These are phyloP conservation scores for Limnephilus lunatus DNA, from an alignment of 2,888 invertebrate species.

Conservation along the genomic window DNA sequence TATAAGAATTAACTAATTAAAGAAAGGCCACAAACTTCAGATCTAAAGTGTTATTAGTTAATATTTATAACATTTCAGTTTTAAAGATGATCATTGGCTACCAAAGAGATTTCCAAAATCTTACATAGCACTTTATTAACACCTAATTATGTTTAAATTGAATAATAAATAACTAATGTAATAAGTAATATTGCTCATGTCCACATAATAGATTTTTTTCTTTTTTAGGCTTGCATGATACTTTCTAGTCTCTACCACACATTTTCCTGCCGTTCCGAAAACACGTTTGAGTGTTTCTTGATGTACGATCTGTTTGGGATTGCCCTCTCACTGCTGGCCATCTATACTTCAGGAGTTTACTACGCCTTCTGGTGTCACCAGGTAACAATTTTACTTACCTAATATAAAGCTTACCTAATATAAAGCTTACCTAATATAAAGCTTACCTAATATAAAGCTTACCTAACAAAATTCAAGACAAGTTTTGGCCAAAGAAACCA, in stretches of 20 bases:
- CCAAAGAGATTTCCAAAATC: not conserved
- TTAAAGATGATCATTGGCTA: not conserved
- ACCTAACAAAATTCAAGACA: too few relatives aligned
- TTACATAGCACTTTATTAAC: too few relatives aligned
- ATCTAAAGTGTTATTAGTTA: not conserved
- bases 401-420: not conserved
- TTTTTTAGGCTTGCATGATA: constrained; percentile 92
- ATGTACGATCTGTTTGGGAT: constrained; percentile 96
- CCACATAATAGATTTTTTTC: constrained; percentile 55
- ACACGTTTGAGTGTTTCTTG: constrained; percentile 90
- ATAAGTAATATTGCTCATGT: not conserved
- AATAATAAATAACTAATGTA: not conserved
- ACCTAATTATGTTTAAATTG: not conserved
- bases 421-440: too few relatives aligned
- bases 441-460: too few relatives aligned
- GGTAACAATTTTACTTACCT: constrained; percentile 75
- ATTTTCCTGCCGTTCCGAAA: constrained; percentile 94
- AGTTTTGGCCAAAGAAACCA: too few relatives aligned
- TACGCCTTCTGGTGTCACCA: constrained; percentile 97
- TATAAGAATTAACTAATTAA: too few relatives aligned
- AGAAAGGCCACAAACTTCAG: not conserved
- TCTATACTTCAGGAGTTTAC: constrained; percentile 96
- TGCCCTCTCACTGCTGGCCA: constrained; percentile 92
- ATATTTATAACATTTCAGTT: not conserved
- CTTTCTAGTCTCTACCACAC: constrained; percentile 95